Conservation (phyloP, 2,113 vertebrate genomes). For the Panthera tigris region DNA sequence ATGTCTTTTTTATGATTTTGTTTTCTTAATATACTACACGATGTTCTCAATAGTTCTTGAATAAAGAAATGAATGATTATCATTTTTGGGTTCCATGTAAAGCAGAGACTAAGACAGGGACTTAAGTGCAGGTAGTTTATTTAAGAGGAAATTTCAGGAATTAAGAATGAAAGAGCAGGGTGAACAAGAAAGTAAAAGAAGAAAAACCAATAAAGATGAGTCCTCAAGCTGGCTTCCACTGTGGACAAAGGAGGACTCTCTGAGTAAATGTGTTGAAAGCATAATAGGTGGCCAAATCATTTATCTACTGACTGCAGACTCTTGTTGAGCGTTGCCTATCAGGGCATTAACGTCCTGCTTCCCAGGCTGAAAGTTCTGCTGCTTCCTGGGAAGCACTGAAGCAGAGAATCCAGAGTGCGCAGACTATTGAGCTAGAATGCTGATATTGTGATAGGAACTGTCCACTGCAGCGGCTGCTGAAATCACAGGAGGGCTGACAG, state of each 20-base stretch:
- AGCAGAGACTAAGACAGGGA: neutral
- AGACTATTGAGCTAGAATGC: neutral
- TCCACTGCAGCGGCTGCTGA: neutral
- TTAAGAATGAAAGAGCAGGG: neutral
- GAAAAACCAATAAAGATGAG: neutral
- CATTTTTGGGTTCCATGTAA: neutral
- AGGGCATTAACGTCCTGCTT: neutral
- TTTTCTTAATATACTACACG: neutral
- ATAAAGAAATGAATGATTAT: neutral
- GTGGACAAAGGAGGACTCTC: neutral
- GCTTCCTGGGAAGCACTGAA: neutral
- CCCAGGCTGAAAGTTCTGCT: neutral
- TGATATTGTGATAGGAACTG: neutral
- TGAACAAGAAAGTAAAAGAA: neutral
- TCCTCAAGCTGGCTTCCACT: neutral
- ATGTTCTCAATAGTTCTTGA: neutral
- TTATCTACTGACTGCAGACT: neutral
- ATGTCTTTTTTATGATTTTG: neutral
- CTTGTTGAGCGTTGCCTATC: neutral
- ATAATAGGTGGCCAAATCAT: neutral
- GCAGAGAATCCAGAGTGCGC: neutral
- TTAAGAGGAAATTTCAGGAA: neutral
- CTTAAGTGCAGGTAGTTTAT: neutral
- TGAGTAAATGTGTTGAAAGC: neutral
- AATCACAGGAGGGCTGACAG: neutral